Base-by-base conservation (phyloP, 2,797 vertebrate species). In the Gallinago stenura region DNA sequence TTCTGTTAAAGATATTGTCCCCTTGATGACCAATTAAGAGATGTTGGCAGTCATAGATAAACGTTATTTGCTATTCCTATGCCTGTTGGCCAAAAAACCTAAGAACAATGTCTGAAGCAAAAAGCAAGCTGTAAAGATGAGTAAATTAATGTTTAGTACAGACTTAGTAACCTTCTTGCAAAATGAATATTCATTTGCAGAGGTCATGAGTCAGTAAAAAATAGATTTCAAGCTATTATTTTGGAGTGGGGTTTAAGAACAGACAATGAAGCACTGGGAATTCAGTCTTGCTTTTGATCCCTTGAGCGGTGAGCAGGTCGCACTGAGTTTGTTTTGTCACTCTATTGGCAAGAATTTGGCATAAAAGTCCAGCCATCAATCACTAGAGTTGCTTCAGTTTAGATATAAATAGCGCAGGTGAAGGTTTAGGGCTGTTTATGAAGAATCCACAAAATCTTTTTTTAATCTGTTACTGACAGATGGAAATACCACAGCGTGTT, bases 391-490 rank as follows among this genome's bases (percentile, higher is more conserved):
- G 93, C 80, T 95, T 78, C 54, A 94, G 82, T 93, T 96, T 78
- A 37, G 80, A 25, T 79, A 94, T 77, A 96, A 93, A 94, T 87
- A 96, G 35, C 7, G 4, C n/a, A 91, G 86, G 93, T 93, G 81
- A 95, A 94, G 72, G 56, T 94, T 93, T 91, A 73, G 83, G 43
- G 71, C 11, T 92, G 87, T 89, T 95, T 70, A 35, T 65, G 70
- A 84, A 83, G 88, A 95, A 95, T 66, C 48, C 21, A 31, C 65
- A 90, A 86, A 90, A 94, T 93, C 91, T 87, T 94, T 84, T 81
- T 93, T 73, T 87, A 95, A 93, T 86, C 89, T 91, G 66, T 77
- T 73, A 70, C 93, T 95, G 91, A 90, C 94, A 96, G 95, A 96
- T 96, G 93, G 90, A 84, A 96, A 96, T 95, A 84, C 58, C 87